A percentile compares a stretch with the other conserved stretches of the same genome.
Evolutionary conservation across 2,888 invertebrate species (phyloP).

Genomic region (Biston betularia): DNA sequence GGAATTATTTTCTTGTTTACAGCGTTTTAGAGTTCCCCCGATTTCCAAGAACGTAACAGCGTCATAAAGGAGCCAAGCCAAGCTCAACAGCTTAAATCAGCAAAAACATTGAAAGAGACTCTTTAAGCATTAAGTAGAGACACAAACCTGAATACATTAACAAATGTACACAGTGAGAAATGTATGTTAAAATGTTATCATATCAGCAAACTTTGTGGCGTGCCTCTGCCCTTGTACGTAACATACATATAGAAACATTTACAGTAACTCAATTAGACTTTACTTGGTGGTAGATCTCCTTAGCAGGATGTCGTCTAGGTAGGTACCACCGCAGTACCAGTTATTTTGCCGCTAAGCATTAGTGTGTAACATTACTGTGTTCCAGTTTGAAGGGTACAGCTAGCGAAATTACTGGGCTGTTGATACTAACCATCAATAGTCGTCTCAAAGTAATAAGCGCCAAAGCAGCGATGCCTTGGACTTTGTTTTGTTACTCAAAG

Average conservation of each 20-base stretch:
- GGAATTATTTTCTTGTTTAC: slow-evolving; percentile 19
- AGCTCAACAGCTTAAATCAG: slow-evolving; percentile 35
- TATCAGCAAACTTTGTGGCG: slow-evolving; percentile 54
- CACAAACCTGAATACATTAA: slow-evolving; percentile 58
- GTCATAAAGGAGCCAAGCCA: neutral
- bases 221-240: slow-evolving; percentile 1
- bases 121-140: slow-evolving; percentile 44
- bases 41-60: slow-evolving; percentile 15
- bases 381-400: no score
- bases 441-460: no score
- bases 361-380: no score
- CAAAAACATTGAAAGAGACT: slow-evolving; percentile 32
- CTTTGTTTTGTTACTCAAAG: no score
- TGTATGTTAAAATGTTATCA: slow-evolving; percentile 65
- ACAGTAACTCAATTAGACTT: slow-evolving; percentile 15
- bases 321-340: no score
- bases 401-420: no score
- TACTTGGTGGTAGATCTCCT: no score
- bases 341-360: no score
- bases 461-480: no score
- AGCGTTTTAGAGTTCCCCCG: slow-evolving; percentile 12
- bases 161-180: slow-evolving; percentile 45
- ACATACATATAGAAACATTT: neutral
- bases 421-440: no score
- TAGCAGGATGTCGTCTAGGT: no score